Conservation (phyloP, 2,888 invertebrate genomes). For the Hipparchia sbordonii region DNA sequence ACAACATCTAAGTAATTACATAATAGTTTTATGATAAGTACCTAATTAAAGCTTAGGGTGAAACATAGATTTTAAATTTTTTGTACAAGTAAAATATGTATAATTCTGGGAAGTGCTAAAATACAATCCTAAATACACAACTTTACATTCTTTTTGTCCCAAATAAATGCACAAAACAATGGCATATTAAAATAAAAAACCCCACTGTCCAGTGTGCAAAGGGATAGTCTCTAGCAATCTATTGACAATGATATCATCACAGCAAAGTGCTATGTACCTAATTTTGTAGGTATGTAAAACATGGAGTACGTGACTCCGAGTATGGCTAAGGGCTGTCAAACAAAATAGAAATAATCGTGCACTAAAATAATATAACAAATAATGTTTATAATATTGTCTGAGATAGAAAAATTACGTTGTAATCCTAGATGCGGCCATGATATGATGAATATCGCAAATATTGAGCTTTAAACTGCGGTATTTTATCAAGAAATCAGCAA, state of each 20-base stretch:
- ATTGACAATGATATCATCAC: constrained; percentile 37
- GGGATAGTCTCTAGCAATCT: constrained; percentile 6
- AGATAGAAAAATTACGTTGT: neutral
- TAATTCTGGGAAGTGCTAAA: no score
- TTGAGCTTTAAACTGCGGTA: neutral
- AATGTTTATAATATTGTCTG: neutral
- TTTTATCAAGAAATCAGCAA: constrained; percentile 11
- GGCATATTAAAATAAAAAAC: neutral
- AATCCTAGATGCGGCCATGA: neutral
- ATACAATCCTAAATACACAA: neutral
- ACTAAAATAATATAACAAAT: neutral
- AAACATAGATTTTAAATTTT: no score
- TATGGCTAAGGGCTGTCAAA: constrained; percentile 46
- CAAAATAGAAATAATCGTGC: constrained; percentile 25
- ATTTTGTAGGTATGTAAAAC: constrained; percentile 31
- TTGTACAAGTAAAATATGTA: no score
- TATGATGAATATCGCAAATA: neutral
- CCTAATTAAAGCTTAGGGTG: no score
- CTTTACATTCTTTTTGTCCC: neutral
- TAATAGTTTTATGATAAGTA: no score
- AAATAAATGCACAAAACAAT: neutral
- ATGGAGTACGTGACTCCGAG: constrained; percentile 58
- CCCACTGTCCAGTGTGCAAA: neutral
- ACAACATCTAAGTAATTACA: no score
- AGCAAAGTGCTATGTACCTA: constrained; percentile 16